Evolutionary conservation across 2,113 vertebrate genomes (phyloP), one percentile per base, ranked within the genome.

Genomic region (Hemichromis elongatus): DNA sequence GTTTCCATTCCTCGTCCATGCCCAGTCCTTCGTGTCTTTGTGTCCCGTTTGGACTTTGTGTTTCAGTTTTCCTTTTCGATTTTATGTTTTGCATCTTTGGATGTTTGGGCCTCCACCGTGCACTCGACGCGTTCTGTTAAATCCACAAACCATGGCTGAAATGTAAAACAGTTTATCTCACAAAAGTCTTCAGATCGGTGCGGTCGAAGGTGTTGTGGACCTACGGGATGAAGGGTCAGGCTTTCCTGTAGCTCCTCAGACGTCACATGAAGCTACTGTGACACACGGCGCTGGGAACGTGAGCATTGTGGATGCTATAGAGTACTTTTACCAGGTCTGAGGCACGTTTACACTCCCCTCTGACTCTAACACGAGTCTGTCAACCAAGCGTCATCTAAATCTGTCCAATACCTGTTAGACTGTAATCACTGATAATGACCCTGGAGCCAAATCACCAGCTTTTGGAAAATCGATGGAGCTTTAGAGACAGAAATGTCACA

Each of bases 171-270:
- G 28, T 10, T 59, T 57, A 30, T 30, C 14, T 57, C 14, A 16
- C 56, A 5, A 14, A 57, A 30, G 14, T 8, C 28, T 59, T 45
- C 21, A 70, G 37, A 70, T 0, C 37, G 26, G n/a, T 13, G 4
- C 5, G 12, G 13, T 12, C 42, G 13, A 45, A 0, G 37, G 13
- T 70, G 21, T 13, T 18, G 66, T 3, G 8, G 37, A 45, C 13
- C 66, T 70, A 40, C 40, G 8, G 21, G 66, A 13, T 70, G 37
- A 45, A 45, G 8, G 66, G 66, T 70, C 21, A 68, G 35, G 37
- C 63, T 42, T 42, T 42, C 21, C 37, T 68, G 63, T 37, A 42
- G 63, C 35, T 45, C 1, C 42, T 13, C 1, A 2, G 12, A 13
- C 13, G 42, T 45, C 26, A n/a, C n/a, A 24, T 2, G 40, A 11